Conservation (phyloP, 1,140 invertebrate genomes). For the Platorchestia sp. region DNA sequence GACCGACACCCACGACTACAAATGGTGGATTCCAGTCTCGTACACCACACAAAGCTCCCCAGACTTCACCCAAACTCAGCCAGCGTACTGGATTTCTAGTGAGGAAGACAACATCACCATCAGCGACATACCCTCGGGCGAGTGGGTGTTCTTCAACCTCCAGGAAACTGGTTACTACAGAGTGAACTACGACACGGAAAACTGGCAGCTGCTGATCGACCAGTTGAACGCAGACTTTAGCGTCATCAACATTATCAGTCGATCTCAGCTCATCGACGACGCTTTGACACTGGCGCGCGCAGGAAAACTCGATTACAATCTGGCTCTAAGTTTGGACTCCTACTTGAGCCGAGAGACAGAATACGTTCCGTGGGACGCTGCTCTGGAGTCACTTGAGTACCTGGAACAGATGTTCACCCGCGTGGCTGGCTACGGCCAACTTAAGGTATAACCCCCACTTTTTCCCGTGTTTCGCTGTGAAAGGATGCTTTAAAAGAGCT, state of each 20-base stretch:
- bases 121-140: slow-evolving; percentile 52
- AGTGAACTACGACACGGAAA: slow-evolving; percentile 75
- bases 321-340: neutral
- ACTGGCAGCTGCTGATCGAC: slow-evolving; percentile 76
- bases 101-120: slow-evolving; percentile 58
- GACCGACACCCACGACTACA: slow-evolving; percentile 57
- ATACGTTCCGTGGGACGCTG: neutral
- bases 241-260: slow-evolving; percentile 81
- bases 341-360: neutral
- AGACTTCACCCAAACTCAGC: slow-evolving; percentile 79
- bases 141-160: slow-evolving; percentile 67
- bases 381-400: neutral
- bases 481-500: too few species aligned
- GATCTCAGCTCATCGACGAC: slow-evolving; percentile 71
- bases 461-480: neutral
- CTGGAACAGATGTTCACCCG: neutral
- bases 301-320: neutral
- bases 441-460: neutral
- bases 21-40: slow-evolving; percentile 74
- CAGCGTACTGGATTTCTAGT: slow-evolving; percentile 77
- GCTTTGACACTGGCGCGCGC: neutral
- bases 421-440: neutral
- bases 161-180: slow-evolving; percentile 72
- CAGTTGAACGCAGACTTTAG: slow-evolving; percentile 76
- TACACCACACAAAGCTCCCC: slow-evolving; percentile 78